Evolutionary conservation across 2,888 invertebrate species (phyloP).

Genomic region (Disparrhopalites patrizii): DNA sequence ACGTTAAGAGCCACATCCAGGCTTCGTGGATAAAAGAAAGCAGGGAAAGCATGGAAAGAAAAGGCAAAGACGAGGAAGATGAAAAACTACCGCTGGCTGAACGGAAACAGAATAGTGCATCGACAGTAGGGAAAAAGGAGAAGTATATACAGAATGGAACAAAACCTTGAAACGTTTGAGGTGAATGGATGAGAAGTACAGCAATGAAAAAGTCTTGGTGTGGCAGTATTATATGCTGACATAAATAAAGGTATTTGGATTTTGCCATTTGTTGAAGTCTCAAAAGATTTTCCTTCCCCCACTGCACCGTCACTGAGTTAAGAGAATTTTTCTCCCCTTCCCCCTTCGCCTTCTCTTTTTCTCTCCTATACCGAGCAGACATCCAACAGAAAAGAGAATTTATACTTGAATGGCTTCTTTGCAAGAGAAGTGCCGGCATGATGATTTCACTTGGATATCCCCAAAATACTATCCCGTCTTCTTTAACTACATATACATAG

Average conservation of each 20-base stretch:
- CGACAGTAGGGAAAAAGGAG: too few relatives aligned
- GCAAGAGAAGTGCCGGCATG: neutral
- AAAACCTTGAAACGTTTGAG: too few relatives aligned
- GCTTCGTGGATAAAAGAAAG: too few relatives aligned
- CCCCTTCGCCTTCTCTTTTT: too few relatives aligned
- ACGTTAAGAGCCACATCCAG: too few relatives aligned
- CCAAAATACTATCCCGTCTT: neutral
- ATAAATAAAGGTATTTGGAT: conserved; percentile 18
- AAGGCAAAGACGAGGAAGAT: too few relatives aligned
- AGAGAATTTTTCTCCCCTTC: neutral
- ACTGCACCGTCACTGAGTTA: neutral
- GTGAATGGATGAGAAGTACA: neutral
- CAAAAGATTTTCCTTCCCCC: neutral
- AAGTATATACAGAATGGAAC: too few relatives aligned
- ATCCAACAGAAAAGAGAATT: too few relatives aligned
- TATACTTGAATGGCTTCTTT: neutral
- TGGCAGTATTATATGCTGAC: neutral
- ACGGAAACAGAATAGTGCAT: too few relatives aligned
- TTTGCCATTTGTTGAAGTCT: conserved; percentile 14
- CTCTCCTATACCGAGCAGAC: too few relatives aligned
- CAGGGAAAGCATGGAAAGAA: too few relatives aligned
- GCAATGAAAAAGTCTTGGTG: conserved; percentile 1
- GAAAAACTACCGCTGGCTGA: too few relatives aligned
- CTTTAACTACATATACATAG: neutral
- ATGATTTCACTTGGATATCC: conserved; percentile 7